Evolutionary conservation across 2,797 vertebrate species (phyloP), one percentile per base, ranked within the genome.

Genomic region (Acipenser transmontanus): DNA sequence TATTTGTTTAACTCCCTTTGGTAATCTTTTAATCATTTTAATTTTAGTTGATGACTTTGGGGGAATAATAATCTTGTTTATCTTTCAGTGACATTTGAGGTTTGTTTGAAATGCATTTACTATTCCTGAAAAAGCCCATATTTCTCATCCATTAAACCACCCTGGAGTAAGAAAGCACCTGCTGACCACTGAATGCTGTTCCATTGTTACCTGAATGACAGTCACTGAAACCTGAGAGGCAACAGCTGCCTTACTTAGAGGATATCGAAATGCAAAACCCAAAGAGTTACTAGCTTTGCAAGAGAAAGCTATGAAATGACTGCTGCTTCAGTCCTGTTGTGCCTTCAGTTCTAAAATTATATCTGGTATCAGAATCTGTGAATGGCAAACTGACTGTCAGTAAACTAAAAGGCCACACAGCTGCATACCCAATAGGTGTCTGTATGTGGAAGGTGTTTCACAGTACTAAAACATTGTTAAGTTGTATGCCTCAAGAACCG

Each of bases 181-280:
- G 81, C 74, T 54, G 68, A 67, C 8, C 69, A 63, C 63, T 61
- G 64, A 70, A 59, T 57, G 59, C 12, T 20, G 50, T 52, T 79
- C 79, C 78, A 78, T 78, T 82, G 83, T 85, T 82, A 85, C 81
- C 84, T 84, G 78, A 77, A 78, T 73, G 62, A 77, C 80, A 77
- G 65, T 78, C 72, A 47, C 68, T 63, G 76, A 73, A 80, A 83
- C 78, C 68, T 72, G 78, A 83, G 76, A 78, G 81, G 78, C 73
- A 73, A 75, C 82, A 83, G 81, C 81, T 84, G 83, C 74, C 74
- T 74, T 75, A 76, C 78, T 82, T 67, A 69, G 75, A 66, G 74
- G 70, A 71, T 66, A 75, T 72, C 78, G 79, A 78, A 83, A 81
- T 70, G 69, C 64, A 75, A 78, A 74, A 81, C 75, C 64, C 14